Conservation (phyloP, 2,797 vertebrate species). For the Pangasius larnaudii region DNA sequence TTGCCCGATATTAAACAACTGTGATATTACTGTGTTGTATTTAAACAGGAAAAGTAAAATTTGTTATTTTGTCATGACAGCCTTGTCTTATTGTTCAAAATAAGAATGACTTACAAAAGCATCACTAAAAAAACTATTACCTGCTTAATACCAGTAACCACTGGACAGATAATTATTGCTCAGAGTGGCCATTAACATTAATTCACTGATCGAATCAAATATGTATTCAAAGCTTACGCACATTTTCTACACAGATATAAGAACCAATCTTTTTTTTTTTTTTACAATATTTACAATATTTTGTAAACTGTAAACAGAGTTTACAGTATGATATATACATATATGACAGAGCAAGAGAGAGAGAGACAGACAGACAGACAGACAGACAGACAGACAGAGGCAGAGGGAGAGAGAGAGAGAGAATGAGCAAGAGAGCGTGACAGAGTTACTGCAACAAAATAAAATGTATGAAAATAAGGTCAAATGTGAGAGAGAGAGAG, state of each 20-base stretch:
- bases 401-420: background rate
- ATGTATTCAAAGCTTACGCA: background rate
- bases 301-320: too few relatives aligned
- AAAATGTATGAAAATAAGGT: background rate
- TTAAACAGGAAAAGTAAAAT: background rate
- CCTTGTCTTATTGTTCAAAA: background rate
- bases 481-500: background rate
- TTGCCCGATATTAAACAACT: background rate
- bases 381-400: background rate
- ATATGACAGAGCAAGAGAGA: background rate
- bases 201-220: background rate
- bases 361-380: background rate
- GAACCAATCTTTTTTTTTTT: background rate
- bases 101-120: background rate
- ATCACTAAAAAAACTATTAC: background rate
- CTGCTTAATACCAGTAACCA: background rate
- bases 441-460: background rate
- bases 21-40: background rate
- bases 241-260: slow-evolving; percentile 3
- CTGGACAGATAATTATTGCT: background rate
- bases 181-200: background rate
- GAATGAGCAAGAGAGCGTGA: background rate
- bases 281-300: background rate
- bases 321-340: background rate
- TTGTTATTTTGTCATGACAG: background rate